Base-by-base conservation (phyloP, 2,113 vertebrate genomes). In the Saimiri boliviensis region DNA sequence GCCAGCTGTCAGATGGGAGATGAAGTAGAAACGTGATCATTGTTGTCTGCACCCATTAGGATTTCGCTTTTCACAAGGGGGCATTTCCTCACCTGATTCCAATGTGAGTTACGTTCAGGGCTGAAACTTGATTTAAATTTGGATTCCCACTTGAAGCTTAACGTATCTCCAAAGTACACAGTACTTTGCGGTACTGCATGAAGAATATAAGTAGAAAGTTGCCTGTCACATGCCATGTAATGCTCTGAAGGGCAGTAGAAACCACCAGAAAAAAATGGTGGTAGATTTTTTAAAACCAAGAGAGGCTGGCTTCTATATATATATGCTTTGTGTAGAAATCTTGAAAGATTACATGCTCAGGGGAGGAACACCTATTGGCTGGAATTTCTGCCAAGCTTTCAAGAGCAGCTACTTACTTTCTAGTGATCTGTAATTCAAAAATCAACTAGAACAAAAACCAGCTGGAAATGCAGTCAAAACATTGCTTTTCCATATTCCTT, bases 121-220 rank as follows among this genome's bases (percentile, higher is more conserved):
- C 52, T 47, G 37, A 83, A 79, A 91, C 71, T 95, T 89, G 40
- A 27, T 77, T 94, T 89, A 40, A 27, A 83, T 84, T 74, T 90
- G 80, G 66, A 52, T 89, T 81, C 63, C 81, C 63, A 77, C 56
- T 68, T 12, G 56, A 93, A 93, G 60, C 49, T 86, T 70, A 89
- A 94, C 21, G 20, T 66, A 77, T 6, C 60, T 97, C 25, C 70
- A 30, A 93, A 82, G 27, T 32, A 93, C 8, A 56, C 35, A 68
- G n/a, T 32, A 37, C 8, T 12, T 76, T 32, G 40, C n/a, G 16
- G 21, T 5, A 42, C 20, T 74, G 85, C 74, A 73, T 25, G 20
- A 71, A 56, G 40, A 77, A 6, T 0, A 0, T 47, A 86, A 49
- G 19, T 7, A 82, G 56, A 92, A 93, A 52, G 17, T 40, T 76